These are phyloP conservation scores for Nannoperca australis DNA, from an alignment of 2,797 vertebrate species.

Conservation along the genomic window DNA sequence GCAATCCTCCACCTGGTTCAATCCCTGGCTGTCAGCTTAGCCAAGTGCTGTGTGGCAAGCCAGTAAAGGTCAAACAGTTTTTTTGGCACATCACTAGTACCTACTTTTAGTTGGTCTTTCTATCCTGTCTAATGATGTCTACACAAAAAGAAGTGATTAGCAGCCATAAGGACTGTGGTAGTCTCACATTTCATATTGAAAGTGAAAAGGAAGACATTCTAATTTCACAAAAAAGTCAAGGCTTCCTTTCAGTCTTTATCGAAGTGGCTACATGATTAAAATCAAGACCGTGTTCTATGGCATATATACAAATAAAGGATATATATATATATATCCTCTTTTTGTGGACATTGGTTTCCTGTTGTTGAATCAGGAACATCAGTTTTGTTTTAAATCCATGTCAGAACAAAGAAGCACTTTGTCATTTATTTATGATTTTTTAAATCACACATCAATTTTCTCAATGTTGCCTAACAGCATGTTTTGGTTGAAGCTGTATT, in stretches of 20 bases:
- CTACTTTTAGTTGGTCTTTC: slow-evolving; percentile 14
- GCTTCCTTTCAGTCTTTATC: not conserved
- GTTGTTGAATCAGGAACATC: too few species aligned
- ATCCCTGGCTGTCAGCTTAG: slow-evolving; percentile 33
- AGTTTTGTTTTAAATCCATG: too few species aligned
- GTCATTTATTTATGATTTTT: not conserved
- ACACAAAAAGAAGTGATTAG: slow-evolving; percentile 14
- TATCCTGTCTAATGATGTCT: slow-evolving; percentile 21
- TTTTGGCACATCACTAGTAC: slow-evolving; percentile 14
- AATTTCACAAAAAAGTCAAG: not conserved
- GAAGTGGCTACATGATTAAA: not conserved
- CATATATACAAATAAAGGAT: too few species aligned
- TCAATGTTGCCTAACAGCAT: not conserved
- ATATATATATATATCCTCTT: too few species aligned
- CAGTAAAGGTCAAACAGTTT: slow-evolving; percentile 42
- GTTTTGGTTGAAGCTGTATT: not conserved
- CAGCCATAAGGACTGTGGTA: slow-evolving; percentile 2
- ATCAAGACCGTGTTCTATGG: not conserved
- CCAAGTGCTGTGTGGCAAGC: slow-evolving; percentile 33
- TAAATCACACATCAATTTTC: not conserved
- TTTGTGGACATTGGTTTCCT: too few species aligned
- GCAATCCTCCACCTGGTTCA: slow-evolving; percentile 27
- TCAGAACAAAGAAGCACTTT: not conserved
- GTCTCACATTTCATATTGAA: slow-evolving; percentile 2
- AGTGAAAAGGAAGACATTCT: slow-evolving; percentile 1